Percentiles rank a stretch among this genome's conserved stretches.
These are phyloP conservation scores for Eupeodes latifasciatus DNA, from an alignment of 2,888 invertebrate genomes.

Conservation along the genomic window DNA sequence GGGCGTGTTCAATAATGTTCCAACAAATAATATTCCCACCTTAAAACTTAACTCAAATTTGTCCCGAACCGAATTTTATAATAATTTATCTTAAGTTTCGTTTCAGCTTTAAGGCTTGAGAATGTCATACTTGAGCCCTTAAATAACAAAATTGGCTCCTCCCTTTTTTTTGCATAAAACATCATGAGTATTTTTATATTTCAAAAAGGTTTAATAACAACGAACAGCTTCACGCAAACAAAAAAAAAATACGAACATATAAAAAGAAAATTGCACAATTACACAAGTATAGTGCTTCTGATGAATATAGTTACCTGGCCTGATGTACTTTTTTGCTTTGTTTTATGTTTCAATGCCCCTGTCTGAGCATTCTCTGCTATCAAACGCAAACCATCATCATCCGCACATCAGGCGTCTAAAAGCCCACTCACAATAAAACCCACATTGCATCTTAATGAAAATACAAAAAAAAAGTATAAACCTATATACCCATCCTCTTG, in stretches of 20 bases:
- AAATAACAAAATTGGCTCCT: constrained; percentile 26
- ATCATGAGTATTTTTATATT: neutral
- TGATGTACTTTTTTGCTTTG: neutral
- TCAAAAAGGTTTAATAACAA: constrained; percentile 5
- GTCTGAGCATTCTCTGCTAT: constrained; percentile 48
- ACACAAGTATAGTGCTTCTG: constrained; percentile 32
- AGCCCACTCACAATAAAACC: constrained; percentile 63
- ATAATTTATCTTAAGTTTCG: neutral
- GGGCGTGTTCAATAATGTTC: neutral
- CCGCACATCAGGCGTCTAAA: constrained; percentile 26
- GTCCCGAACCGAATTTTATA: neutral
- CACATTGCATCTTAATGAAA: constrained; percentile 46
- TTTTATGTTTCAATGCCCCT: constrained; percentile 1
- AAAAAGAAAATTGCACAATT: constrained; percentile 27
- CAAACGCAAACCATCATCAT: constrained; percentile 25
- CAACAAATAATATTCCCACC: neutral
- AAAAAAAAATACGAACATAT: neutral
- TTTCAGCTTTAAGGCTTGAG: neutral
- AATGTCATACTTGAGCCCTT: neutral
- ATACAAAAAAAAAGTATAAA: constrained; percentile 7
- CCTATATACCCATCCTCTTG: constrained; percentile 34
- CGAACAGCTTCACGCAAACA: neutral
- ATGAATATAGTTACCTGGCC: neutral
- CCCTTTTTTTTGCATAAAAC: constrained; percentile 21
- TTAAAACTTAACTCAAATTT: neutral